Evolutionary conservation across 2,888 invertebrate genomes (phyloP).

Genomic region (Iphiclides podalirius): DNA sequence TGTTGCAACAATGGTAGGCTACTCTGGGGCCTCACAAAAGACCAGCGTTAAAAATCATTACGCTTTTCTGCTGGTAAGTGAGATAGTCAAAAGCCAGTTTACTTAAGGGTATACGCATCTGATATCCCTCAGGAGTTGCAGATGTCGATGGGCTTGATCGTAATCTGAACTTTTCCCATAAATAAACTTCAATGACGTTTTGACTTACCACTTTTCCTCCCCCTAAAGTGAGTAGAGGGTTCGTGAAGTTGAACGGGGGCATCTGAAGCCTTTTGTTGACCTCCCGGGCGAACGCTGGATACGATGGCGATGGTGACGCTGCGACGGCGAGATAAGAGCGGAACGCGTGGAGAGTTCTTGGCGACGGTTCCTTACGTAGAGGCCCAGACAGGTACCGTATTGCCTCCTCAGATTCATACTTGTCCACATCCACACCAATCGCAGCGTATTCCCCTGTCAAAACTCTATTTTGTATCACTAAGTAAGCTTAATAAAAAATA

Average conservation of each 20-base stretch:
- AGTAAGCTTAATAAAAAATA: conserved; percentile 10
- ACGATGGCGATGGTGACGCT: conserved; percentile 87
- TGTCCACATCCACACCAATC: conserved; percentile 93
- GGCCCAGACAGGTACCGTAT: conserved; percentile 90
- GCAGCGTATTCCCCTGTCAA: conserved; percentile 93
- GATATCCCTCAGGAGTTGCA: no score
- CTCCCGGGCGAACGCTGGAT: conserved; percentile 85
- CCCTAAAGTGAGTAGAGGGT: conserved; percentile 86
- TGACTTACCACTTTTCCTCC: conserved; percentile 84
- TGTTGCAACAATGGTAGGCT: no score
- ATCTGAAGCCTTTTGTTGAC: conserved; percentile 91
- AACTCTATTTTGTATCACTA: conserved; percentile 13
- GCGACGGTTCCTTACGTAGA: conserved; percentile 81
- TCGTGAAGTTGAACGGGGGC: conserved; percentile 93
- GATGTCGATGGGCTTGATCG: no score
- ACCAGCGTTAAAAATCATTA: no score
- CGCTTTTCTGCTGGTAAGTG: no score
- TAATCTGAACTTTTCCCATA: no score
- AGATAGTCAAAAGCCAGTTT: no score
- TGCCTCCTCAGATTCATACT: conserved; percentile 89
- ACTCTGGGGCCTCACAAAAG: no score
- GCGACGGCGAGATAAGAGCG: conserved; percentile 91
- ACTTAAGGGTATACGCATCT: no score
- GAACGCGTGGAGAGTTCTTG: conserved; percentile 84
- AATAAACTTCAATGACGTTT: no score